phyloP scores from a whole-genome alignment of 2,797 vertebrate species.

The Eutrigla gurnardus region DNA sequence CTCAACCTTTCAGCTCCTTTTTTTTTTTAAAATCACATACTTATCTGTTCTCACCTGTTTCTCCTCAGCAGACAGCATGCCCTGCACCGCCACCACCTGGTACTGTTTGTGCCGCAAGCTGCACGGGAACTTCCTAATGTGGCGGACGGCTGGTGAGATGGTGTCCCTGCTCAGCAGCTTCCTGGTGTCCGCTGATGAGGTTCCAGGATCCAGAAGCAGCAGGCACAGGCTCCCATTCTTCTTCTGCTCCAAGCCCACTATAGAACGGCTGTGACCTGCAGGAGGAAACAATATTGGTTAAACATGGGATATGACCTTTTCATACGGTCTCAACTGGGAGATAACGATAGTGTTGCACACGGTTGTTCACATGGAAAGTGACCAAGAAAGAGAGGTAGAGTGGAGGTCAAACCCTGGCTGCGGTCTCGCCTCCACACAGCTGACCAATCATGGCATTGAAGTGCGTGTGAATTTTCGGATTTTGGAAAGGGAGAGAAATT shows the following conservation, averaged over 20 bases:
- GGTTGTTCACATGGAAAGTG: no score
- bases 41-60: constrained; percentile 82
- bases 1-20: not conserved
- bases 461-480: no score
- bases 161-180: constrained; percentile 84
- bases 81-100: constrained; percentile 90
- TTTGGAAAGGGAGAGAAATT: no score
- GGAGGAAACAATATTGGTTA: not conserved
- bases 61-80: constrained; percentile 87
- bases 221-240: constrained; percentile 89
- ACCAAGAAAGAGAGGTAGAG: no score
- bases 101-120: constrained; percentile 93
- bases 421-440: no score
- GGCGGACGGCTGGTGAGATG: constrained; percentile 74
- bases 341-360: no score
- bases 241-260: constrained; percentile 93
- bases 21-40: not conserved
- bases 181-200: constrained; percentile 85
- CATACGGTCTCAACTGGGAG: not conserved
- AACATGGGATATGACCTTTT: not conserved
- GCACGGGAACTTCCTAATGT: constrained; percentile 83
- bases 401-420: no score
- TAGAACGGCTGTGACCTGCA: constrained; percentile 91
- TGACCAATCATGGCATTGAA: no score
- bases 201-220: constrained; percentile 91